Conservation (phyloP, 2,888 invertebrate genomes). For the Dichetophora obliterata region DNA sequence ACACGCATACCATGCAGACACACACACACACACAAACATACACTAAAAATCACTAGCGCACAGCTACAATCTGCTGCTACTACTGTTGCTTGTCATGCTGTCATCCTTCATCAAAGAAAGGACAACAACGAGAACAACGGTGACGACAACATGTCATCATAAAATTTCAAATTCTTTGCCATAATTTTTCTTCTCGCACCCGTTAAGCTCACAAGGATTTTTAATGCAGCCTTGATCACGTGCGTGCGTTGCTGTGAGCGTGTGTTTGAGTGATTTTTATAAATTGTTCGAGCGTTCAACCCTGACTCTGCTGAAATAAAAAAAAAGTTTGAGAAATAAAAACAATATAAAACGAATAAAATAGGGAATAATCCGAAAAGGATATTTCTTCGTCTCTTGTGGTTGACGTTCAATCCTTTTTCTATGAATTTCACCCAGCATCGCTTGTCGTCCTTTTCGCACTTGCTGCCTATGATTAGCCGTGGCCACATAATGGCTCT, state of each 20-base stretch:
- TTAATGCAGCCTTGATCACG: background rate
- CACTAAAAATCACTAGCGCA: background rate
- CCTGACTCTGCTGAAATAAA: slow-evolving; percentile 4
- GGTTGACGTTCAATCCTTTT: background rate
- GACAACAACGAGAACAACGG: slow-evolving; percentile 21
- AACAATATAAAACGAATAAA: background rate
- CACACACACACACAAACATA: background rate
- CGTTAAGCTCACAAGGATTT: background rate
- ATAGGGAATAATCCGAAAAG: background rate
- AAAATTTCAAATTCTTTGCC: slow-evolving; percentile 33
- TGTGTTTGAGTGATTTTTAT: slow-evolving; percentile 32
- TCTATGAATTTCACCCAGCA: background rate
- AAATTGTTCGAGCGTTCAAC: slow-evolving; percentile 14
- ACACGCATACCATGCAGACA: slow-evolving; percentile 18
- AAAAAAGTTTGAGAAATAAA: no score
- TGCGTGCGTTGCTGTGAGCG: background rate
- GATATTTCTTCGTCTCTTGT: background rate
- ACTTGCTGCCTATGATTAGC: slow-evolving; percentile 36
- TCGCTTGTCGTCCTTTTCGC: background rate
- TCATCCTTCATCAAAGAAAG: slow-evolving; percentile 33
- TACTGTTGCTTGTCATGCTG: slow-evolving; percentile 28
- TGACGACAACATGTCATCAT: slow-evolving; percentile 32
- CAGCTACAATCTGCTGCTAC: slow-evolving; percentile 4
- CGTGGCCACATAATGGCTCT: slow-evolving; percentile 54
- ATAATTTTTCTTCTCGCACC: slow-evolving; percentile 14